Evolutionary conservation across 2,113 vertebrate genomes (phyloP).

Genomic region (Strix uralensis): DNA sequence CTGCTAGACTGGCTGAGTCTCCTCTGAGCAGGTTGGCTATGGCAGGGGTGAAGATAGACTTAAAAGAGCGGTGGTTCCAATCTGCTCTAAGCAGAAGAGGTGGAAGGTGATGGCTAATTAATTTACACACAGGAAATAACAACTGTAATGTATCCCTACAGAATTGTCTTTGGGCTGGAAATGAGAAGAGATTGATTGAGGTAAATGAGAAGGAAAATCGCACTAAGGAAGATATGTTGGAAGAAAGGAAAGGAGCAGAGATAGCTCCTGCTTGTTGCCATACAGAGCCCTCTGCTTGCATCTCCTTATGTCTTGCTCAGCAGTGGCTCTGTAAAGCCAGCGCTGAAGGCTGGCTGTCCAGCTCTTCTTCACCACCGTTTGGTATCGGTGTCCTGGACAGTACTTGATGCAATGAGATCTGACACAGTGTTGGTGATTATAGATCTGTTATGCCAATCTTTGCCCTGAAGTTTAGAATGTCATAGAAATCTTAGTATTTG

Average conservation of each 20-base stretch:
- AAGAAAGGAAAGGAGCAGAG: neutral
- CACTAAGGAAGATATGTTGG: neutral
- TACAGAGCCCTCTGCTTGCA: neutral
- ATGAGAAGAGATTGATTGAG: slow-evolving; percentile 15
- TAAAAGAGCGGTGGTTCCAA: neutral
- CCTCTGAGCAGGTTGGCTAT: neutral
- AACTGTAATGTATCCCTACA: neutral
- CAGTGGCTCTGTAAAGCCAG: neutral
- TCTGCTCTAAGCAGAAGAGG: neutral
- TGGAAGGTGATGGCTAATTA: slow-evolving; percentile 52
- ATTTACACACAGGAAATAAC: slow-evolving; percentile 36
- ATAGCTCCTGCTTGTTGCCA: neutral
- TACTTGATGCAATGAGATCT: neutral
- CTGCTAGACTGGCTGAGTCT: neutral
- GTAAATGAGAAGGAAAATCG: slow-evolving; percentile 35
- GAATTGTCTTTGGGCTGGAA: slow-evolving; percentile 6
- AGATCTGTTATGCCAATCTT: neutral
- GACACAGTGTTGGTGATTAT: neutral
- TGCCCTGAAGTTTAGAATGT: neutral
- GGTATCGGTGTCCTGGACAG: neutral
- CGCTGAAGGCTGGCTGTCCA: neutral
- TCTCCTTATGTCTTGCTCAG: neutral
- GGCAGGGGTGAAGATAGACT: slow-evolving; percentile 14
- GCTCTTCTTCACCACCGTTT: neutral
- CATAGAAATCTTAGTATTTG: neutral